A percentile compares a stretch with the other conserved stretches of the same genome.
Conservation (phyloP, 2,888 invertebrate genomes). For the Eilema caniola region DNA sequence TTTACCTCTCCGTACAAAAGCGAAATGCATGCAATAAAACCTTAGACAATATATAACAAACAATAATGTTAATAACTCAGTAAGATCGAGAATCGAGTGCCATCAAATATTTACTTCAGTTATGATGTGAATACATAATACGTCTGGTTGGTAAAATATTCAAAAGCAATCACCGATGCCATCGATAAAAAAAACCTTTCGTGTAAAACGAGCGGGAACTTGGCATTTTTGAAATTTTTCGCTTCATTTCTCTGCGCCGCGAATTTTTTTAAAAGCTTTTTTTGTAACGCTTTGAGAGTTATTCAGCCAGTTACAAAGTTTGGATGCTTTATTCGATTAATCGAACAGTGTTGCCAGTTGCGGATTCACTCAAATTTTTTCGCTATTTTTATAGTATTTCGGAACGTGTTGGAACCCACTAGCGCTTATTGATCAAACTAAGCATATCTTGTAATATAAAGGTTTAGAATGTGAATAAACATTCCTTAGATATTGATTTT, state of each 20-base stretch:
- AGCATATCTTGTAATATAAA: neutral
- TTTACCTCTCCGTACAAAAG: slow-evolving; percentile 8
- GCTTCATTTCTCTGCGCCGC: slow-evolving; percentile 58
- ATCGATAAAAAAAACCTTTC: slow-evolving; percentile 61
- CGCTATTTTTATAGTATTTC: neutral
- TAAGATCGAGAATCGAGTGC: slow-evolving; percentile 50
- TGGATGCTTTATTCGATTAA: slow-evolving; percentile 64
- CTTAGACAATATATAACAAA: slow-evolving; percentile 43
- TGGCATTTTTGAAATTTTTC: slow-evolving; percentile 64
- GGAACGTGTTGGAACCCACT: neutral
- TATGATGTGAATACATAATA: slow-evolving; percentile 64
- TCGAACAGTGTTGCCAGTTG: slow-evolving; percentile 38
- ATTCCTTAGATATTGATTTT: neutral
- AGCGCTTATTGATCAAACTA: neutral
- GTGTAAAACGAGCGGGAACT: slow-evolving; percentile 63
- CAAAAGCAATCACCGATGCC: slow-evolving; percentile 68
- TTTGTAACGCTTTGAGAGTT: slow-evolving; percentile 48
- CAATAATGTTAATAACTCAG: slow-evolving; percentile 60
- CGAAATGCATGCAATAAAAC: slow-evolving; percentile 23
- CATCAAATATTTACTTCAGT: slow-evolving; percentile 60
- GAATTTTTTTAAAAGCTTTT: slow-evolving; percentile 34
- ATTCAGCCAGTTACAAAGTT: slow-evolving; percentile 59
- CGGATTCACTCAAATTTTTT: slow-evolving; percentile 12
- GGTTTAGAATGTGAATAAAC: neutral
- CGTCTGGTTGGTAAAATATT: slow-evolving; percentile 68